Evolutionary conservation across 2,113 vertebrate genomes (phyloP).

Genomic region (Oryzias woworae): DNA sequence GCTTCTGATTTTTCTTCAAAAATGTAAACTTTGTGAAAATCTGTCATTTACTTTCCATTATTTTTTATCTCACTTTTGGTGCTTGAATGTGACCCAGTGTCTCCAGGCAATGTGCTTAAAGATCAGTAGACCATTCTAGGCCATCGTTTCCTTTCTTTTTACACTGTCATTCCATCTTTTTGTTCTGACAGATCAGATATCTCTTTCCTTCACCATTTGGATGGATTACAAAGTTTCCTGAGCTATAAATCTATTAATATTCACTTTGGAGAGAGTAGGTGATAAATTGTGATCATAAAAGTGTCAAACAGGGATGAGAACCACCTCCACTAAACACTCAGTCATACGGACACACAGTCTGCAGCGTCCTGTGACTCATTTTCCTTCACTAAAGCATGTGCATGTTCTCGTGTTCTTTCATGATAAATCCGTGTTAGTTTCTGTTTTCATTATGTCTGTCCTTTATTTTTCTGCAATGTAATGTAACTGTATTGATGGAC

Average conservation of each 20-base stretch:
- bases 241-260: constrained; percentile 66
- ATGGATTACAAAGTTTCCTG: constrained; percentile 53
- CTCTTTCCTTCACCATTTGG: constrained; percentile 37
- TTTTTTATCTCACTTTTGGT: neutral
- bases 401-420: too few species aligned
- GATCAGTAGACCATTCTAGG: constrained; percentile 15
- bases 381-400: too few species aligned
- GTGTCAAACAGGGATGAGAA: constrained; percentile 26
- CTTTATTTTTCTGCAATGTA: too few species aligned
- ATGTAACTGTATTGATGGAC: too few species aligned
- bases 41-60: too few species aligned
- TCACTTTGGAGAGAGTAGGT: constrained; percentile 51
- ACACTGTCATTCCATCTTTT: constrained; percentile 19
- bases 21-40: too few species aligned
- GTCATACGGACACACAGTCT: neutral
- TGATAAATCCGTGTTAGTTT: too few species aligned
- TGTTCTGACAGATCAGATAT: constrained; percentile 47
- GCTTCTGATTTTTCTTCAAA: too few species aligned
- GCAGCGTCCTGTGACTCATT: neutral
- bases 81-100: constrained; percentile 8
- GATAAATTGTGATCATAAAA: constrained; percentile 60
- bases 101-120: neutral
- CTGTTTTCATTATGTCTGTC: too few species aligned
- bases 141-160: constrained; percentile 3
- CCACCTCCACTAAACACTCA: neutral